Conservation (phyloP, 2,888 invertebrate genomes). For the Seira musarum region DNA sequence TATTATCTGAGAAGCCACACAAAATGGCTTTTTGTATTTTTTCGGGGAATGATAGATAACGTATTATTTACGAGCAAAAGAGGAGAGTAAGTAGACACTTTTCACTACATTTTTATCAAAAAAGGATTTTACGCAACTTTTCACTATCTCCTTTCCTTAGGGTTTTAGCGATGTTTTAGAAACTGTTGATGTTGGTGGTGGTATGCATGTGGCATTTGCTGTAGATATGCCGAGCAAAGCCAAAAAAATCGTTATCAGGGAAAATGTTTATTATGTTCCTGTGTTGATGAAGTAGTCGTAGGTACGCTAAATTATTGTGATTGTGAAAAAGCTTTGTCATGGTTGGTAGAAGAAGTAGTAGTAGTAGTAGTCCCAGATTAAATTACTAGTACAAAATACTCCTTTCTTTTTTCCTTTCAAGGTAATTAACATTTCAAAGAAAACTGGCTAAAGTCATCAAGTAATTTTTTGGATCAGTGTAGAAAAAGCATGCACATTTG, state of each 20-base stretch:
- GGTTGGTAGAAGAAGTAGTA: too few species aligned
- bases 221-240: too few species aligned
- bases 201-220: not conserved
- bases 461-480: not conserved
- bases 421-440: slow-evolving; percentile 43
- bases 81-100: slow-evolving; percentile 7
- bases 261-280: not conserved
- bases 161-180: slow-evolving; percentile 1
- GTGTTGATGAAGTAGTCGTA: not conserved
- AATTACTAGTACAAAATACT: slow-evolving; percentile 41
- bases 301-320: not conserved
- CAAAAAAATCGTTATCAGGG: not conserved
- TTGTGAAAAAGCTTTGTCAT: not conserved
- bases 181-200: not conserved
- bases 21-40: slow-evolving; percentile 38
- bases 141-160: not conserved
- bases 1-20: slow-evolving; percentile 27
- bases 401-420: slow-evolving; percentile 24
- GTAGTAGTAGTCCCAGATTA: slow-evolving; percentile 24
- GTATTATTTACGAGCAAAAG: slow-evolving; percentile 35
- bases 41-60: slow-evolving; percentile 22
- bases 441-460: slow-evolving; percentile 24
- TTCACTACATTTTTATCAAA: slow-evolving; percentile 13
- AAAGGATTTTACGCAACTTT: slow-evolving; percentile 6
- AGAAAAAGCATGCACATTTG: slow-evolving; percentile 7